Evolutionary conservation across 2,888 invertebrate genomes (phyloP).

Genomic region (Oscheius sp.): DNA sequence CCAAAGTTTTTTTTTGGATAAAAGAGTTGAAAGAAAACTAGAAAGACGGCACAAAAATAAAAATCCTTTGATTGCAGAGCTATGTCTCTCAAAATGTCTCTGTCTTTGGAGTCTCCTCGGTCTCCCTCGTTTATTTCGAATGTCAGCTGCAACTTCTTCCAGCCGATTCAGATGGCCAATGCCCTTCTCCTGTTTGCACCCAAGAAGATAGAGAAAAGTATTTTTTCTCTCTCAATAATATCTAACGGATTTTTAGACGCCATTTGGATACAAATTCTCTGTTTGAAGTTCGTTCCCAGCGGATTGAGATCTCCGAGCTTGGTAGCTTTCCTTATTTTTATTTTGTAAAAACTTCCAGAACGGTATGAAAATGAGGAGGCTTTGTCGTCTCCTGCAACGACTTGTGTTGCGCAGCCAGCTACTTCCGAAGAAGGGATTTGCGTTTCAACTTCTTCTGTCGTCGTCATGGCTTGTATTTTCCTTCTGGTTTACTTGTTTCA

Average conservation of each 20-base stretch:
- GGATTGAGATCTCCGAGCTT: slow-evolving; percentile 48
- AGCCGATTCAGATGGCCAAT: neutral
- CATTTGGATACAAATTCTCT: slow-evolving; percentile 25
- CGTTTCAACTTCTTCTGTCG: slow-evolving; percentile 8
- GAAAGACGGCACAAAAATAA: neutral
- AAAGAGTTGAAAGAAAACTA: too few species aligned
- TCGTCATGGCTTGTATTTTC: neutral
- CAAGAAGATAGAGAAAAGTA: slow-evolving; percentile 5
- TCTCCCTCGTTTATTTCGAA: slow-evolving; percentile 57
- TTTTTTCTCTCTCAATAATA: neutral
- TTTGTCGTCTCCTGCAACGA: too few species aligned
- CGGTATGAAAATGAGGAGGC: too few species aligned
- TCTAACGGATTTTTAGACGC: slow-evolving; percentile 3
- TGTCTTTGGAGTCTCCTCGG: slow-evolving; percentile 60
- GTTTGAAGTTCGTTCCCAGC: slow-evolving; percentile 47
- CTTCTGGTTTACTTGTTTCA: neutral
- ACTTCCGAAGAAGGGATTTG: slow-evolving; percentile 8
- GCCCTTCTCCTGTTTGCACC: slow-evolving; percentile 10
- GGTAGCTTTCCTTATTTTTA: slow-evolving; percentile 23
- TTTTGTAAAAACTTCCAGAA: neutral
- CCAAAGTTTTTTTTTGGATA: too few species aligned
- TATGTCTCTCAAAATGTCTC: slow-evolving; percentile 48
- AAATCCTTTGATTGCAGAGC: slow-evolving; percentile 38
- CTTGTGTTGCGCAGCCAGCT: slow-evolving; percentile 5
- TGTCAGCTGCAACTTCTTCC: slow-evolving; percentile 60